Conservation (phyloP, 2,113 vertebrate genomes). For the Engraulis encrasicolus region DNA sequence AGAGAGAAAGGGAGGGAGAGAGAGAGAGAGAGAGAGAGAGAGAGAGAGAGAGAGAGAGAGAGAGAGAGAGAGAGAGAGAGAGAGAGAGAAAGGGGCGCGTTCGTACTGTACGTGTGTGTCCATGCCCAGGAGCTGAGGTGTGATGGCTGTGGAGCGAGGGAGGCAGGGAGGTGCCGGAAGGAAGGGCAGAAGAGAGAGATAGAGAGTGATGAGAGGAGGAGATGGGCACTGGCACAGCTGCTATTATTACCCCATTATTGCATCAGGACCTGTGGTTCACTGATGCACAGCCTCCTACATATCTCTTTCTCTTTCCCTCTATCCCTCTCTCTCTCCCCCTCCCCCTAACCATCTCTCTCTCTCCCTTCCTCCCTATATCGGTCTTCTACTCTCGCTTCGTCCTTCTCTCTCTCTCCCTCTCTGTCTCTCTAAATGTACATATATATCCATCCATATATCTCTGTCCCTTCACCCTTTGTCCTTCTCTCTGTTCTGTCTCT, state of each 20-base stretch:
- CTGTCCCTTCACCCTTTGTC: neutral
- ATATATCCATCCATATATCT: no score
- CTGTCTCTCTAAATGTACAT: neutral
- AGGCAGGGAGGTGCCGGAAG: slow-evolving; percentile 20
- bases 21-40: no score
- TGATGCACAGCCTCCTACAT: slow-evolving; percentile 41
- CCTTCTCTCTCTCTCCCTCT: slow-evolving; percentile 41
- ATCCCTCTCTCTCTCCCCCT: slow-evolving; percentile 37
- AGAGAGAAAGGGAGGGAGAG: neutral
- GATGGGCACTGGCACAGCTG: slow-evolving; percentile 55
- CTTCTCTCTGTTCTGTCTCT: neutral
- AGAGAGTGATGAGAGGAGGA: slow-evolving; percentile 52
- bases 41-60: no score
- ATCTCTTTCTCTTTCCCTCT: slow-evolving; percentile 40
- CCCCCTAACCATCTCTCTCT: slow-evolving; percentile 7
- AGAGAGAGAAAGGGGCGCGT: no score
- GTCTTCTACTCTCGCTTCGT: no score
- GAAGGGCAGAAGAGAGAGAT: slow-evolving; percentile 42
- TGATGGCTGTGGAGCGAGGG: slow-evolving; percentile 17
- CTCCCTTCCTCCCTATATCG: no score
- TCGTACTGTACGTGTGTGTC: no score
- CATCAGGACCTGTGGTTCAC: slow-evolving; percentile 55
- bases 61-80: no score
- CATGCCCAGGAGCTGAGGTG: slow-evolving; percentile 30
- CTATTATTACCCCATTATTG: slow-evolving; percentile 62